Base-by-base conservation (phyloP, 2,888 invertebrate species). In the Lampropteryx suffumata region DNA sequence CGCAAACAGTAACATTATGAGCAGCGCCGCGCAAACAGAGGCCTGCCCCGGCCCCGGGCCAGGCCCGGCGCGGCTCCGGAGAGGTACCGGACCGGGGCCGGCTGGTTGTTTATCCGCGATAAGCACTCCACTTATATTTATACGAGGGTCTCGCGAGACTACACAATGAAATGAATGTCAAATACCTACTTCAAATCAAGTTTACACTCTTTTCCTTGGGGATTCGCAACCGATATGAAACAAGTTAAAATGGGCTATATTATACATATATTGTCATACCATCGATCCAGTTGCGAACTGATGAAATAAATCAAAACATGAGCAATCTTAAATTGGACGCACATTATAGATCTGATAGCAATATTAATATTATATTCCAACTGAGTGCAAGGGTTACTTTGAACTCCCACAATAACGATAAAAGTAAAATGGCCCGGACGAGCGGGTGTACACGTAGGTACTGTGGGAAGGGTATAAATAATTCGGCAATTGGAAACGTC, bases 101-200 rank as follows among this genome's bases (percentile, higher is more conserved):
- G 45, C 44, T 49, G 57, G 48, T 55, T 61, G 59, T 61, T 59
- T 59, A 59, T 55, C 48, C 40, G 33, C 24, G 32, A 36, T 43
- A 43, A 48, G 48, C 55, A 53, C 51, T 33, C 29, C 6, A 13
- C 41, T 39, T 3, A 41, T 55, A 48, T 52, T 47, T 33, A 48
- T 50, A 50, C 42, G 49, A 35, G 11, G 11, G 47, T 50, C 59
- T 41, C 53, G 9, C 17, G 60, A 50, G 55, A 49, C 43, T 29
- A 30, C 3, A 10, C 48, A n/a, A n/a, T n/a, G n/a, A n/a, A 17
- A 28, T 24, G 48, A 24, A 56, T 29, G 29, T 41, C 27, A 42
- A 48, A 45, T 46, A 41, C n/a, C n/a, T 42, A 50, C 50, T 36
- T 40, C 50, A 40, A 55, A 59, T 50, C 45, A 55, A 55, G 34